Evolutionary conservation across 2,113 vertebrate genomes (phyloP).

Genomic region (Ochotona princeps): DNA sequence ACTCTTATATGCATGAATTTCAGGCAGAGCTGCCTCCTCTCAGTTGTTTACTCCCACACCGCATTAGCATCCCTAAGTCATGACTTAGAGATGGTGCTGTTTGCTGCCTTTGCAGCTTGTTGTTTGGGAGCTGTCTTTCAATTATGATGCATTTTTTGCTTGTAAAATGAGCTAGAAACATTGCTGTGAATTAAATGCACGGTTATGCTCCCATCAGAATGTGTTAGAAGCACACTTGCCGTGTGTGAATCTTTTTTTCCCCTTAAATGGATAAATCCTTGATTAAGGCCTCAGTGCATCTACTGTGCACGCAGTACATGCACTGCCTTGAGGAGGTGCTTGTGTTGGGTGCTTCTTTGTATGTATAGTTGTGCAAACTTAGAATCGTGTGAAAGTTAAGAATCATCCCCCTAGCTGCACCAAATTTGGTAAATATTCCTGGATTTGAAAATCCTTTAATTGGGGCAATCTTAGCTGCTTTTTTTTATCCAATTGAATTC

Average conservation of each 20-base stretch:
- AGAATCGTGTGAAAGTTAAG: background rate
- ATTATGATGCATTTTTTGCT: background rate
- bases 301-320: background rate
- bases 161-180: background rate
- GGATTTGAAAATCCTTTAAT: slow-evolving; percentile 58
- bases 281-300: background rate
- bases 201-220: background rate
- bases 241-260: background rate
- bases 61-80: background rate
- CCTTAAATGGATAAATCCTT: background rate
- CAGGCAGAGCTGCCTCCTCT: background rate
- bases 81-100: background rate
- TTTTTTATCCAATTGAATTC: slow-evolving; percentile 71
- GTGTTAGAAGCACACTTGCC: background rate
- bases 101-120: background rate
- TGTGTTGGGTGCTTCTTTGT: background rate
- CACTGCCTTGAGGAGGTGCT: background rate
- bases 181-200: background rate
- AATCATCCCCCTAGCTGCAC: slow-evolving; percentile 58
- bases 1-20: too few species aligned
- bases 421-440: slow-evolving; percentile 29
- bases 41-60: background rate
- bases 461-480: slow-evolving; percentile 69
- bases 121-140: background rate
- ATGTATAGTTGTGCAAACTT: background rate